phyloP scores from a whole-genome alignment of 2,113 vertebrate genomes.

The Galbula dea region DNA sequence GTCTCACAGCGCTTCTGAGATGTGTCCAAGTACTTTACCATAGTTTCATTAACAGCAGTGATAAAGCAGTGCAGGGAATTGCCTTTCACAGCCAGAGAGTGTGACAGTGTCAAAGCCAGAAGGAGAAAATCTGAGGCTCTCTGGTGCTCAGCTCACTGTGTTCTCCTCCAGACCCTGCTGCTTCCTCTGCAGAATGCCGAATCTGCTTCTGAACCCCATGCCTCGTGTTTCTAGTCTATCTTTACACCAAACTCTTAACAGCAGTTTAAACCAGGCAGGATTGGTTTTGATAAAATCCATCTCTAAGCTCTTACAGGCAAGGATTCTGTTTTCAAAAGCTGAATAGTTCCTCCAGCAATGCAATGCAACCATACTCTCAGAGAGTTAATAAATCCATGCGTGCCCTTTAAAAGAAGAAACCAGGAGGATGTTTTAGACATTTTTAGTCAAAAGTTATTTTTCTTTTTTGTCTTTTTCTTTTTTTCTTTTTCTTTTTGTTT shows the following conservation, averaged over 20 bases:
- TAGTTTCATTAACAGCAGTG: accelerated
- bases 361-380: background rate
- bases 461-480: background rate
- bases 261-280: background rate
- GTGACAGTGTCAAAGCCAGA: background rate
- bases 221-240: background rate
- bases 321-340: background rate
- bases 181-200: background rate
- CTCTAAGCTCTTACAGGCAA: background rate
- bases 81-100: background rate
- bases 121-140: background rate
- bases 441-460: slow-evolving; percentile 25
- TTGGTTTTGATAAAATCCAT: background rate
- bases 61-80: background rate
- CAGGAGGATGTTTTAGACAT: background rate
- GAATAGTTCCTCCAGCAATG: background rate
- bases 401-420: slow-evolving; percentile 34
- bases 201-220: background rate
- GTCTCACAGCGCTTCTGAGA: background rate
- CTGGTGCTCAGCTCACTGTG: background rate
- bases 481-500: background rate
- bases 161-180: background rate
- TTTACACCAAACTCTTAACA: background rate
- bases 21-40: background rate
- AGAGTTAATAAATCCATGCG: background rate